phyloP scores from a whole-genome alignment of 2,797 vertebrate genomes.

The Anguilla anguilla region DNA sequence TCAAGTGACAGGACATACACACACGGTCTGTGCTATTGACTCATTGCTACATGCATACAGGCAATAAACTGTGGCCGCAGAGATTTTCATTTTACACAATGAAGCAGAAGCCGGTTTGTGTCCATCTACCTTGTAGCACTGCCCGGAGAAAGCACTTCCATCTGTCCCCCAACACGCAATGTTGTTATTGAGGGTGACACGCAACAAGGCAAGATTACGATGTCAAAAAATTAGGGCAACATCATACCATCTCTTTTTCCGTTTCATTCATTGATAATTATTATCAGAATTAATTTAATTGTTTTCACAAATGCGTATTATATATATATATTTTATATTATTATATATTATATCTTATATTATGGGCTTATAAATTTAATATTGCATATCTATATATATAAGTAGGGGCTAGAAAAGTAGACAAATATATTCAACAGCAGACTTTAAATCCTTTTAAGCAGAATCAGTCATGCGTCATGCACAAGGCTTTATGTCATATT shows the following conservation, averaged over 20 bases:
- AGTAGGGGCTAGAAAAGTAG: neutral
- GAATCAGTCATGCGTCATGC: neutral
- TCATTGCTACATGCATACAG: constrained; percentile 26
- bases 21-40: constrained; percentile 24
- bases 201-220: neutral
- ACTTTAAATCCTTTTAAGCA: neutral
- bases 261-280: constrained; percentile 25
- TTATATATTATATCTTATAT: neutral
- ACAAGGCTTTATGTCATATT: neutral
- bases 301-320: constrained; percentile 29
- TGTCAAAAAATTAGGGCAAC: constrained; percentile 23
- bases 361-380: neutral
- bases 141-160: neutral
- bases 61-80: constrained; percentile 19
- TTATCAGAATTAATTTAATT: constrained; percentile 26
- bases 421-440: neutral
- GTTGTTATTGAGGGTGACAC: neutral
- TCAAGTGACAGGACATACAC: constrained; percentile 31
- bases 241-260: constrained; percentile 17
- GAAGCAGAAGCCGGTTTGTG: constrained; percentile 18
- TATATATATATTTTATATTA: neutral
- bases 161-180: neutral
- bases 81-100: constrained; percentile 28
- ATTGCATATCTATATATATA: neutral
- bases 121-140: neutral